These are phyloP conservation scores for Fundulus diaphanus DNA, from an alignment of 2,797 vertebrate species.

Conservation along the genomic window DNA sequence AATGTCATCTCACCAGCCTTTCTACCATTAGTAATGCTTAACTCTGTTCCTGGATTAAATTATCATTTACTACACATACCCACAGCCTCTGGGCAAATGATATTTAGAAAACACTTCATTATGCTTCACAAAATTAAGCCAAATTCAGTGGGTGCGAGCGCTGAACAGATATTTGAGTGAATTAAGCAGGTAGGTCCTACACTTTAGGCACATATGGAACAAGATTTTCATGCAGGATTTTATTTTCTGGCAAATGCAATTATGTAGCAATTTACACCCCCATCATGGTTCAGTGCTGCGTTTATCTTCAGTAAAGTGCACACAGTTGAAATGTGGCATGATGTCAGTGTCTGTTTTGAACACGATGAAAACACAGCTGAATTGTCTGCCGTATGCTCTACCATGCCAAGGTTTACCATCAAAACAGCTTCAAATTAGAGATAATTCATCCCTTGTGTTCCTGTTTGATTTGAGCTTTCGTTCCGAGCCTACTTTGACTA, in stretches of 20 bases:
- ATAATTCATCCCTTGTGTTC: slow-evolving; percentile 59
- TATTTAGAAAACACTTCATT: slow-evolving; percentile 21
- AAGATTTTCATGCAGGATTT: slow-evolving; percentile 52
- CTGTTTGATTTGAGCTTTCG: slow-evolving; percentile 63
- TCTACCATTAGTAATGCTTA: not conserved
- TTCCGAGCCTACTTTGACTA: slow-evolving; percentile 55
- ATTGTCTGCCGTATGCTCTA: slow-evolving; percentile 77
- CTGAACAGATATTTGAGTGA: slow-evolving; percentile 48
- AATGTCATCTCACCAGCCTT: slow-evolving; percentile 1
- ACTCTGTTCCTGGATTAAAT: slow-evolving; percentile 13
- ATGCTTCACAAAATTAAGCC: slow-evolving; percentile 35
- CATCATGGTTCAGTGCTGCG: slow-evolving; percentile 54
- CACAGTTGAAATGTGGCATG: slow-evolving; percentile 74
- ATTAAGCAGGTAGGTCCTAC: slow-evolving; percentile 56
- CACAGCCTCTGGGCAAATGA: slow-evolving; percentile 13
- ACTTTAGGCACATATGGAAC: slow-evolving; percentile 39
- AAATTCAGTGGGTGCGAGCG: slow-evolving; percentile 22
- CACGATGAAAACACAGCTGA: slow-evolving; percentile 68
- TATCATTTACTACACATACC: slow-evolving; percentile 2
- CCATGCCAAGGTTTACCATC: slow-evolving; percentile 60
- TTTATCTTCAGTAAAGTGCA: slow-evolving; percentile 74
- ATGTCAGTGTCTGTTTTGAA: slow-evolving; percentile 70
- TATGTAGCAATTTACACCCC: slow-evolving; percentile 70
- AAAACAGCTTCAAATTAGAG: slow-evolving; percentile 62
- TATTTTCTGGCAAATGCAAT: slow-evolving; percentile 63